Evolutionary conservation across 2,113 vertebrate species (phyloP).

Genomic region (Vicugna pacos): DNA sequence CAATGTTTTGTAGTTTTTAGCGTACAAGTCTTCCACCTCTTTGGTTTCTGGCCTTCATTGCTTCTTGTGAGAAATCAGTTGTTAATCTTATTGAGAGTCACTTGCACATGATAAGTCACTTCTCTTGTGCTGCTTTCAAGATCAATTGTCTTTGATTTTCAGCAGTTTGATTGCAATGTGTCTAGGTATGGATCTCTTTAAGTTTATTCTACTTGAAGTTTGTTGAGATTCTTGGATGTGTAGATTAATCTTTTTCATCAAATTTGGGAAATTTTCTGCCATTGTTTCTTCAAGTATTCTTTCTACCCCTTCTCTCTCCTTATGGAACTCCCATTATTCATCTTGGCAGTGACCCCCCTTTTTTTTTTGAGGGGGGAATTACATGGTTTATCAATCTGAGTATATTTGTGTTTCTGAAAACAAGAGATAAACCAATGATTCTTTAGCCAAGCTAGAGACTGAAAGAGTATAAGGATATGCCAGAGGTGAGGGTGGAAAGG

Average conservation of each 20-base stretch:
- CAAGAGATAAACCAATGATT: not conserved
- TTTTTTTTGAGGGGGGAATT: not conserved
- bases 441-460: not conserved
- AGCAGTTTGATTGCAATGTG: not conserved
- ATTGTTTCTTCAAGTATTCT: not conserved
- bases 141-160: not conserved
- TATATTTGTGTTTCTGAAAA: not conserved
- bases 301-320: not conserved
- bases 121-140: not conserved
- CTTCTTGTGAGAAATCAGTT: not conserved
- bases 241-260: too few species aligned
- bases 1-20: not conserved
- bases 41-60: not conserved
- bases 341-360: not conserved
- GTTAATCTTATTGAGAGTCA: not conserved
- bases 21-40: not conserved
- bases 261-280: too few species aligned
- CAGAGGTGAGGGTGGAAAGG: not conserved
- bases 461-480: not conserved
- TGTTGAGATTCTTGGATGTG: too few species aligned
- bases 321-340: not conserved
- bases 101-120: not conserved
- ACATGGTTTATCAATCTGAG: not conserved
- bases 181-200: not conserved
- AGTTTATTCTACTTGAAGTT: too few species aligned